Evolutionary conservation across 2,113 vertebrate genomes (phyloP).

Genomic region (Erpornis zantholeuca): DNA sequence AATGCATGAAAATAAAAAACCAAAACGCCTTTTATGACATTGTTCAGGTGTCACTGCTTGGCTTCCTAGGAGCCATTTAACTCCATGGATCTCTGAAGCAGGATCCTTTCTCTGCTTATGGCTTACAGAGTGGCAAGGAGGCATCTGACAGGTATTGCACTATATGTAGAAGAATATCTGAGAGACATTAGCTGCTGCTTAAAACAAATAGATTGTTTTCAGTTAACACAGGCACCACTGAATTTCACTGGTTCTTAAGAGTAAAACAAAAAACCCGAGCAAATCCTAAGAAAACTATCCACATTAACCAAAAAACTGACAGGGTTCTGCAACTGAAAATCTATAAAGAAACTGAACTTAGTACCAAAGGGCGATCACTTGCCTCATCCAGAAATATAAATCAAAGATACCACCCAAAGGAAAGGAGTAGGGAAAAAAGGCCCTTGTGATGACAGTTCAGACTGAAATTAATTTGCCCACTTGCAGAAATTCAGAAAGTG

Average conservation of each 20-base stretch:
- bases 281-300: not conserved
- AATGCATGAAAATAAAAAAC: not conserved
- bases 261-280: not conserved
- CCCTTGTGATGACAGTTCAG: conserved; percentile 46
- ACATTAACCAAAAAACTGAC: not conserved
- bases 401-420: conserved; percentile 50
- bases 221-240: not conserved
- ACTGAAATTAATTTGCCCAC: conserved; percentile 57
- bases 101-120: not conserved
- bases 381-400: not conserved
- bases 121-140: not conserved
- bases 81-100: not conserved
- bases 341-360: not conserved
- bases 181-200: not conserved
- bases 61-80: not conserved
- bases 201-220: not conserved
- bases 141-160: not conserved
- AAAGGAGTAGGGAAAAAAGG: conserved; percentile 16
- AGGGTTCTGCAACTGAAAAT: not conserved
- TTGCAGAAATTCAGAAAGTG: conserved; percentile 54
- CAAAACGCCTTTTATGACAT: not conserved
- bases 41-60: not conserved
- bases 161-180: not conserved
- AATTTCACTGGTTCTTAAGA: not conserved
- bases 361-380: not conserved